A percentile compares a stretch with the other conserved stretches of the same genome.
These are phyloP conservation scores for Chironomus tepperi DNA, from an alignment of 1,140 invertebrate species.

Conservation along the genomic window DNA sequence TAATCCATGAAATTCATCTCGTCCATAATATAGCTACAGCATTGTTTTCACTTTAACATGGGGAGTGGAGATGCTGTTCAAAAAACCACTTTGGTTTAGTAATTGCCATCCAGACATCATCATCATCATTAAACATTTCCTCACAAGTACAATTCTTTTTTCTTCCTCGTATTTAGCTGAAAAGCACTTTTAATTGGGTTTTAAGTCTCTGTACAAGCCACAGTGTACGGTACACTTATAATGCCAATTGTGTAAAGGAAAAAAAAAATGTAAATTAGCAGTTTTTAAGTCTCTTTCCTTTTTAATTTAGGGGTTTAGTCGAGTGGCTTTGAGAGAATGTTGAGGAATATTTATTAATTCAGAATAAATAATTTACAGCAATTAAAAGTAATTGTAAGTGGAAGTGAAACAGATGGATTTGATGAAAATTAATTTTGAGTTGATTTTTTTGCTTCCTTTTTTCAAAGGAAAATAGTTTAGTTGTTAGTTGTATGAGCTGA, in stretches of 20 bases:
- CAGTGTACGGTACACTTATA: neutral
- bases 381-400: neutral
- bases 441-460: neutral
- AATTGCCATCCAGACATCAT: slow-evolving; percentile 7
- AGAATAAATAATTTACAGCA: neutral
- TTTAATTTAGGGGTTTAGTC: neutral
- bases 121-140: slow-evolving; percentile 1
- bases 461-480: too few species aligned
- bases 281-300: neutral
- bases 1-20: neutral
- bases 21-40: neutral
- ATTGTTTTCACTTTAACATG: slow-evolving; percentile 7
- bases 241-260: neutral
- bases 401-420: too few species aligned
- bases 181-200: slow-evolving; percentile 13
- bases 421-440: neutral
- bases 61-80: neutral
- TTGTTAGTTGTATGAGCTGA: too few species aligned
- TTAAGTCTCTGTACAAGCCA: slow-evolving; percentile 12
- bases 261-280: neutral
- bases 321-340: neutral
- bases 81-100: neutral
- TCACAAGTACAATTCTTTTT: neutral
- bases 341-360: neutral
- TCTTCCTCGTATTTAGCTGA: neutral